phyloP scores from a whole-genome alignment of 2,797 vertebrate genomes.

The Cyclopterus lumpus region DNA sequence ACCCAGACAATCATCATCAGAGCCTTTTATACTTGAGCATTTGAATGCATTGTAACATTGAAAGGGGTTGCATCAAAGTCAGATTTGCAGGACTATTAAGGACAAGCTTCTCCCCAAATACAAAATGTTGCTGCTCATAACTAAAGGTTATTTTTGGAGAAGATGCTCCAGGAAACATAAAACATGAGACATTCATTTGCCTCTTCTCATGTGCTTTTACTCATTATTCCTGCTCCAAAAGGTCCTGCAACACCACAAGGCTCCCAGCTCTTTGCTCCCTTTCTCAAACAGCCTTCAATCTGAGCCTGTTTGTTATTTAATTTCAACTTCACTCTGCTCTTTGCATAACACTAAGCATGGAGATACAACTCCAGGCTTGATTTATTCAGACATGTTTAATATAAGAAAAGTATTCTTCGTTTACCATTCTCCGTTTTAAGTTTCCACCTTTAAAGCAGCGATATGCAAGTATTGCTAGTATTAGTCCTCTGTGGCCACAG shows the following conservation, averaged over 20 bases:
- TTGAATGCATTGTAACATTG: background rate
- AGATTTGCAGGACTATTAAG: slow-evolving; percentile 17
- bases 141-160: slow-evolving; percentile 16
- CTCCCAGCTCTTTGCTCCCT: slow-evolving; percentile 27
- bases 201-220: slow-evolving; percentile 32
- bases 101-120: slow-evolving; percentile 5
- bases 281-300: slow-evolving; percentile 26
- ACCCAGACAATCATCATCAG: slow-evolving; percentile 6
- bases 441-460: background rate
- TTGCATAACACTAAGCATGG: slow-evolving; percentile 1
- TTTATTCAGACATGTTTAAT: slow-evolving; percentile 1
- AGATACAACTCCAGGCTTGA: background rate
- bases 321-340: background rate
- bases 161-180: slow-evolving; percentile 43
- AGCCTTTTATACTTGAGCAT: background rate
- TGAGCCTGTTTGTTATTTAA: slow-evolving; percentile 12
- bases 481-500: background rate
- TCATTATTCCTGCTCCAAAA: slow-evolving; percentile 38
- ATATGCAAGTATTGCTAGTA: background rate
- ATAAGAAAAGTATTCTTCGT: background rate
- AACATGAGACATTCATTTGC: slow-evolving; percentile 42
- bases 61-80: slow-evolving; percentile 7
- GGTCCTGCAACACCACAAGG: slow-evolving; percentile 4
- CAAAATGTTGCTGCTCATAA: slow-evolving; percentile 12
- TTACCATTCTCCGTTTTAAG: background rate